Evolutionary conservation across 2,113 vertebrate species (phyloP), one percentile per base, ranked within the genome.

Genomic region (Albula glossodonta): DNA sequence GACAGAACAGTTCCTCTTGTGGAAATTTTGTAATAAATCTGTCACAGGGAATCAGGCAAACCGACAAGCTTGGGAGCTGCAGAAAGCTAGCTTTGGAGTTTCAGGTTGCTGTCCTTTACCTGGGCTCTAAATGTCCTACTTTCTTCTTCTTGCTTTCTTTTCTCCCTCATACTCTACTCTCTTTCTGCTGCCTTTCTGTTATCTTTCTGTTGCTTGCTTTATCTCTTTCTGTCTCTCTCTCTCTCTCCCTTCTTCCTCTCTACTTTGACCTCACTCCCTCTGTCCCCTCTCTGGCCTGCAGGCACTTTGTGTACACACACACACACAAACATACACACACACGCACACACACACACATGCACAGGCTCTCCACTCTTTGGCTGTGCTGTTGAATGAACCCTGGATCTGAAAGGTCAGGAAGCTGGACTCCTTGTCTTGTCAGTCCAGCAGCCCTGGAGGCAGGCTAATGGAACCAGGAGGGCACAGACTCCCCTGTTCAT

Each of bases 181-280:
- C 87, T 13, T 74, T 78, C 89, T 87, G 88, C 88, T 88, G 85
- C 82, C 6, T 22, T 50, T 11, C 25, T 66, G 15, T 22, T 22
- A 15, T 5, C 60, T 66, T 19, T 66, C 15, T 19, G 12, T 2
- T 56, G 1, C 53, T 56, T 12, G 11, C 57, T 60, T 9, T 89
- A 86, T 12, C 87, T 86, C 90, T 90, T 87, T 89, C 88, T 88
- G 15, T 51, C 88, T 87, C 89, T 70, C 79, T 90, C 84, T 91
- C 87, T 89, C 85, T 84, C 86, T 90, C 89, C 60, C 60, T 41
- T 84, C 87, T 13, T 70, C 66, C 89, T 88, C 89, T 89, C 89
- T 87, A 49, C 13, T 25, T 25, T 12, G 17, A 41, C 31, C 31
- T 41, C 31, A 41, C 31, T 41, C 31, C 31, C 31, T 41, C 31